These are phyloP conservation scores for Ametastegia equiseti DNA, from an alignment of 2,888 invertebrate species.

Conservation along the genomic window DNA sequence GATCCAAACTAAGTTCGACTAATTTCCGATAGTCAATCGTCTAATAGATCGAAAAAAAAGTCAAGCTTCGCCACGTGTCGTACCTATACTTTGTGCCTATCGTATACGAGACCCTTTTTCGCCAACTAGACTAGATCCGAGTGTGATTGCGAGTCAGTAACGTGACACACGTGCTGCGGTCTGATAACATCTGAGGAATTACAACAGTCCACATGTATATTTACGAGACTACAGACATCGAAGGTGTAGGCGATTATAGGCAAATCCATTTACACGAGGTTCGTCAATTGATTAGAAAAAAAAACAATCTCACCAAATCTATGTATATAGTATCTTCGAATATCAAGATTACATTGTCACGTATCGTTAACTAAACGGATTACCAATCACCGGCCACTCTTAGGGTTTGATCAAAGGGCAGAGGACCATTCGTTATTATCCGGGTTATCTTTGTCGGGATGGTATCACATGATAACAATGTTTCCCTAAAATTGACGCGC, in stretches of 20 bases:
- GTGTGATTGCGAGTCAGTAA: neutral
- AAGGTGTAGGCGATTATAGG: neutral
- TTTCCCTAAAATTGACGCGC: neutral
- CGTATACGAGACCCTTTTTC: neutral
- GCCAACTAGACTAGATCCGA: neutral
- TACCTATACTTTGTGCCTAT: neutral
- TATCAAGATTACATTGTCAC: neutral
- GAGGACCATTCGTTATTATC: neutral
- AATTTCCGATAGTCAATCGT: neutral
- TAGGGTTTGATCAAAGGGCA: neutral
- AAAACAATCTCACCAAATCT: neutral
- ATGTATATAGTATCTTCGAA: neutral
- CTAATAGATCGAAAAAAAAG: neutral
- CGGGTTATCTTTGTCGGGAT: neutral
- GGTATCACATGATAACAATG: neutral
- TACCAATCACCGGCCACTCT: neutral
- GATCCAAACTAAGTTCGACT: neutral
- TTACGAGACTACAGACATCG: constrained; percentile 22
- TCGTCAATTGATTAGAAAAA: neutral
- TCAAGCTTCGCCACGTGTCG: neutral
- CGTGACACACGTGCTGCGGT: neutral
- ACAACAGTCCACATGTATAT: constrained; percentile 8
- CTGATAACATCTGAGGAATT: neutral
- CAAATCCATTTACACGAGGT: neutral
- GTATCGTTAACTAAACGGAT: neutral